phyloP scores from a whole-genome alignment of 2,113 vertebrate genomes.

The Verasper variegatus region DNA sequence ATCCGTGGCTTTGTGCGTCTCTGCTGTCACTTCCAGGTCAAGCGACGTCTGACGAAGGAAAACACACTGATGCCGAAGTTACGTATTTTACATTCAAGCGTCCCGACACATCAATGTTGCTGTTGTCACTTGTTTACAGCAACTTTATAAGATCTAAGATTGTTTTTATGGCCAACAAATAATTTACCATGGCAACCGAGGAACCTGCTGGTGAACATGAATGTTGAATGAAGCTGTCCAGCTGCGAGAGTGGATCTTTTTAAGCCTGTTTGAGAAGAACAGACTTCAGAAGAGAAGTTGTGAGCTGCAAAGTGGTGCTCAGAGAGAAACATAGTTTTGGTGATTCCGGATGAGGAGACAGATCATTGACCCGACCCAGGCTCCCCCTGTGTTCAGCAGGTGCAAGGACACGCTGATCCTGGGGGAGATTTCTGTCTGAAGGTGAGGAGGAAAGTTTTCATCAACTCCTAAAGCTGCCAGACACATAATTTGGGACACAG shows the following conservation, averaged over 20 bases:
- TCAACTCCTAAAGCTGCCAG: slow-evolving; percentile 8
- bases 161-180: no score
- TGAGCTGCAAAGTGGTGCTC: slow-evolving; percentile 13
- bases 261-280: slow-evolving; percentile 16
- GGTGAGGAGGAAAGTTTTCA: slow-evolving; percentile 13
- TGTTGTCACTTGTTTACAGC: no score
- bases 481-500: slow-evolving; percentile 29
- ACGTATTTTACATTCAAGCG: no score
- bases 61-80: no score
- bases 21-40: no score
- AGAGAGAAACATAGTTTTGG: slow-evolving; percentile 23
- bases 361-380: slow-evolving; percentile 20
- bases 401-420: slow-evolving; percentile 20
- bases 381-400: slow-evolving; percentile 27
- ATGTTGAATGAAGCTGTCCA: slow-evolving; percentile 20
- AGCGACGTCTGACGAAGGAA: no score
- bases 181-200: neutral
- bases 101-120: no score
- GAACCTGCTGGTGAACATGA: slow-evolving; percentile 25
- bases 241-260: slow-evolving; percentile 19
- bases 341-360: slow-evolving; percentile 28
- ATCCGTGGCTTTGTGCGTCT: no score
- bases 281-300: neutral
- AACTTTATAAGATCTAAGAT: no score
- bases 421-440: slow-evolving; percentile 22